Evolutionary conservation across 2,888 invertebrate species (phyloP).

Genomic region (Ellobium chinense): DNA sequence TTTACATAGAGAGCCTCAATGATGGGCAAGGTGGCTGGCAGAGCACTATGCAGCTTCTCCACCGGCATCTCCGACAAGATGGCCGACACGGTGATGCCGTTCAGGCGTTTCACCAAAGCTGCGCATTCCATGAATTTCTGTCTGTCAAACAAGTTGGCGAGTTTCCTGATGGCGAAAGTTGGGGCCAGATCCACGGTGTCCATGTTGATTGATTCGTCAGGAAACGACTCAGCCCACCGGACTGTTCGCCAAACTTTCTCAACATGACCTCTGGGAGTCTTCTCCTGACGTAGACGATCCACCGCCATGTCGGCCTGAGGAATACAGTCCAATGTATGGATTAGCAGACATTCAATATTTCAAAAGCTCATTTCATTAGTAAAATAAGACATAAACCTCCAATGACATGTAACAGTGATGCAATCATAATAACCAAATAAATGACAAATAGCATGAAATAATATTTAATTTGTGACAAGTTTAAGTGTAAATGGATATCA

Average conservation of each 20-base stretch:
- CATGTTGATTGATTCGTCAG: constrained; percentile 62
- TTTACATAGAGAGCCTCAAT: constrained; percentile 88
- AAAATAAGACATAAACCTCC: no score
- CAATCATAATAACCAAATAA: no score
- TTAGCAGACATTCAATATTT: no score
- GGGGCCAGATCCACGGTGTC: constrained; percentile 79
- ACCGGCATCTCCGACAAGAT: constrained; percentile 87
- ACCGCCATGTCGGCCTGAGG: constrained; percentile 49
- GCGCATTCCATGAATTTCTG: constrained; percentile 92
- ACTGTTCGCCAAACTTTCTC: constrained; percentile 68
- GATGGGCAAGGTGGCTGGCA: constrained; percentile 92
- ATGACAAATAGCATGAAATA: no score
- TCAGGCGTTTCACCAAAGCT: constrained; percentile 88
- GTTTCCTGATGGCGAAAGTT: constrained; percentile 81
- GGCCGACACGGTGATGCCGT: constrained; percentile 87
- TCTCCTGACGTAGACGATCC: constrained; percentile 62
- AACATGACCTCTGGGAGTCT: constrained; percentile 58
- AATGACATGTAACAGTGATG: no score
- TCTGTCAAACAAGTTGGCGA: constrained; percentile 91
- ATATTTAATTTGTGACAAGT: no score
- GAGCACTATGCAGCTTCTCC: constrained; percentile 91
- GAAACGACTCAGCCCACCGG: constrained; percentile 64
- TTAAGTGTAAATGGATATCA: no score
- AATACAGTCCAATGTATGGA: no score
- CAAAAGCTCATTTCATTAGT: no score